A percentile compares a stretch with the other conserved stretches of the same genome.
These are phyloP conservation scores for Amphipoea oculea DNA, from an alignment of 2,888 invertebrate species.

Conservation along the genomic window DNA sequence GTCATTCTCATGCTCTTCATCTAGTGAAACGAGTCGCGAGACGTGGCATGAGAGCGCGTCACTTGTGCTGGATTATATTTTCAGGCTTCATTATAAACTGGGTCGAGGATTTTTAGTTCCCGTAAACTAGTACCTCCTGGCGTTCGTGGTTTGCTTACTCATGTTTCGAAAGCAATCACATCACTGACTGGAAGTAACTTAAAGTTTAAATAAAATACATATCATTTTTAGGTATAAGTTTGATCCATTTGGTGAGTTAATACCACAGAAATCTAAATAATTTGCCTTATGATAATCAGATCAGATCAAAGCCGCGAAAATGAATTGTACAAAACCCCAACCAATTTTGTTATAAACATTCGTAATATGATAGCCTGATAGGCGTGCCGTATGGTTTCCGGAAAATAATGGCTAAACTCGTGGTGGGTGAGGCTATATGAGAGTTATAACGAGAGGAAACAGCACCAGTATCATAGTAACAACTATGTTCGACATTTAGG, in stretches of 20 bases:
- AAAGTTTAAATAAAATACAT: neutral
- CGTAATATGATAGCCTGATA: neutral
- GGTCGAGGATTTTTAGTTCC: constrained; percentile 80
- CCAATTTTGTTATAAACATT: neutral
- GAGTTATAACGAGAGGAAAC: neutral
- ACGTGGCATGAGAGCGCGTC: constrained; percentile 63
- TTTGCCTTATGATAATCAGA: neutral
- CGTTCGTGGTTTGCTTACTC: constrained; percentile 52
- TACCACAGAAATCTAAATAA: no score
- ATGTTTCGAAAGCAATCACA: neutral
- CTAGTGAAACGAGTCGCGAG: constrained; percentile 59
- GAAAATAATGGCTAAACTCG: constrained; percentile 24
- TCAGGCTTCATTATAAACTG: constrained; percentile 79
- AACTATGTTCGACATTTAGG: constrained; percentile 3
- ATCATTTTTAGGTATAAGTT: neutral
- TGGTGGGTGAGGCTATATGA: constrained; percentile 13
- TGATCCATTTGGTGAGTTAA: neutral
- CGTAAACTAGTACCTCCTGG: constrained; percentile 65
- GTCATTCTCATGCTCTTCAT: constrained; percentile 64
- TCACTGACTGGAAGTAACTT: neutral
- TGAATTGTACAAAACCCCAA: neutral
- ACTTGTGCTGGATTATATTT: constrained; percentile 75
- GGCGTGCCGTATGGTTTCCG: constrained; percentile 23
- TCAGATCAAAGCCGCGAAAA: no score
- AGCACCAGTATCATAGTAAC: constrained; percentile 8